Conservation (phyloP, 2,888 invertebrate genomes). For the Platycheirus rosarum region DNA sequence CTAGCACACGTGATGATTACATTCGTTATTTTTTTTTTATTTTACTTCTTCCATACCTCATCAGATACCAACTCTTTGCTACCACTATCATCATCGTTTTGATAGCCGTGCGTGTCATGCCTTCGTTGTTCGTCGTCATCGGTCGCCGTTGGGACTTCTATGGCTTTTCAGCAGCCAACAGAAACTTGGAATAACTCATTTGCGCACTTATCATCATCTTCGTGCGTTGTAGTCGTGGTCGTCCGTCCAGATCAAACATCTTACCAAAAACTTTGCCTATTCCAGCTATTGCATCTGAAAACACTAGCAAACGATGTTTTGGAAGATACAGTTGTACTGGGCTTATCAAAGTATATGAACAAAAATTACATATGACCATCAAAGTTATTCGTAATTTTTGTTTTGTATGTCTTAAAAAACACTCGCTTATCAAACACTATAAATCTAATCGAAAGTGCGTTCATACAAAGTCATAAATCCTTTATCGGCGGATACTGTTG, state of each 20-base stretch:
- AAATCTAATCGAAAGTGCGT: no score
- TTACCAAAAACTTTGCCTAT: conserved; percentile 32
- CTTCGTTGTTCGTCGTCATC: conserved; percentile 11
- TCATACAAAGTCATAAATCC: no score
- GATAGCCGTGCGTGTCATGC: conserved; percentile 11
- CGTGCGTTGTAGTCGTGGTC: conserved; percentile 41
- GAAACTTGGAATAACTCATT: conserved; percentile 46
- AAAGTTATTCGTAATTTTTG: no score
- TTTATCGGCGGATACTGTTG: no score
- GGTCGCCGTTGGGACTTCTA: conserved; percentile 18
- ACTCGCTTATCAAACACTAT: no score
- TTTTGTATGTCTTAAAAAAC: no score
- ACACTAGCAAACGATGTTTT: conserved; percentile 6
- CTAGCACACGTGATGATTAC: conserved; percentile 71
- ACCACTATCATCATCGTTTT: conserved; percentile 32
- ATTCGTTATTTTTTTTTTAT: conserved; percentile 50
- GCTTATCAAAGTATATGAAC: no score
- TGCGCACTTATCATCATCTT: conserved; percentile 48
- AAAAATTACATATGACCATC: no score
- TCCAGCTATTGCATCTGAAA: conserved; percentile 15
- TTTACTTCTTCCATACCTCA: conserved; percentile 20
- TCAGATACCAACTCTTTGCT: conserved; percentile 13
- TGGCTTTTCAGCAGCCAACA: conserved; percentile 29
- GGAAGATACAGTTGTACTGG: no score
- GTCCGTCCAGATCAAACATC: conserved; percentile 16